A percentile compares a stretch with the other conserved stretches of the same genome.
Evolutionary conservation across 2,113 vertebrate genomes (phyloP).

Genomic region (Lophotis ruficrista): DNA sequence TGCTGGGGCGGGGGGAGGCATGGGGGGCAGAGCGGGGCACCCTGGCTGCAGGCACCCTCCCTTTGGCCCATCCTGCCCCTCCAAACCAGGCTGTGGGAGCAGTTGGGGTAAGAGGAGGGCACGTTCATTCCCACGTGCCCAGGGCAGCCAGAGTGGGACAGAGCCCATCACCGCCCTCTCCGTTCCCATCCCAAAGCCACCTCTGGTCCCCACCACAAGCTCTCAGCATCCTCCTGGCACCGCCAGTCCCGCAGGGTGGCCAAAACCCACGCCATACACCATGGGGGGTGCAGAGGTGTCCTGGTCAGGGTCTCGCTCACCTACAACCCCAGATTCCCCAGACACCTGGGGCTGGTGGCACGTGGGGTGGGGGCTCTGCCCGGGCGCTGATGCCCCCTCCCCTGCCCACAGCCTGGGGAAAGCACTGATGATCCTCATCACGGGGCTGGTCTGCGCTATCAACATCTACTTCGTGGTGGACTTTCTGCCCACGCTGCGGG

Average conservation of each 20-base stretch:
- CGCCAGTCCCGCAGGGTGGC: background rate
- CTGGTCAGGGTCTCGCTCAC: accelerated
- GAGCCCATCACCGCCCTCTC: background rate
- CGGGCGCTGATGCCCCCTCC: background rate
- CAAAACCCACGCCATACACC: background rate
- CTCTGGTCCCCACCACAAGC: background rate
- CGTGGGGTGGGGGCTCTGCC: background rate
- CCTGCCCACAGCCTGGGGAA: conserved; percentile 58
- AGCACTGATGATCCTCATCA: conserved; percentile 65
- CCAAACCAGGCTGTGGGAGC: background rate
- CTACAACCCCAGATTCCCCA: background rate
- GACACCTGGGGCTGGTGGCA: background rate
- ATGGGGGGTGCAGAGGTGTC: background rate
- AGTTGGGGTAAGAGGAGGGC: background rate
- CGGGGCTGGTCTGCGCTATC: conserved; percentile 67
- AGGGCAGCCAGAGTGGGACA: accelerated
- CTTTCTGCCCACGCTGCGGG: conserved; percentile 60
- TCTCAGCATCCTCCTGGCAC: background rate
- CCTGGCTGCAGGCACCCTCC: background rate
- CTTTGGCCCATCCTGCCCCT: background rate
- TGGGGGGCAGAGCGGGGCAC: background rate
- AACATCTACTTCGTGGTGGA: conserved; percentile 77
- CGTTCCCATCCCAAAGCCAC: background rate
- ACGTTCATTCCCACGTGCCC: background rate
- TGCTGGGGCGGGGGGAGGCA: background rate